A percentile compares a stretch with the other conserved stretches of the same genome.
phyloP scores from a whole-genome alignment of 2,113 vertebrate species.

The Ictalurus punctatus region DNA sequence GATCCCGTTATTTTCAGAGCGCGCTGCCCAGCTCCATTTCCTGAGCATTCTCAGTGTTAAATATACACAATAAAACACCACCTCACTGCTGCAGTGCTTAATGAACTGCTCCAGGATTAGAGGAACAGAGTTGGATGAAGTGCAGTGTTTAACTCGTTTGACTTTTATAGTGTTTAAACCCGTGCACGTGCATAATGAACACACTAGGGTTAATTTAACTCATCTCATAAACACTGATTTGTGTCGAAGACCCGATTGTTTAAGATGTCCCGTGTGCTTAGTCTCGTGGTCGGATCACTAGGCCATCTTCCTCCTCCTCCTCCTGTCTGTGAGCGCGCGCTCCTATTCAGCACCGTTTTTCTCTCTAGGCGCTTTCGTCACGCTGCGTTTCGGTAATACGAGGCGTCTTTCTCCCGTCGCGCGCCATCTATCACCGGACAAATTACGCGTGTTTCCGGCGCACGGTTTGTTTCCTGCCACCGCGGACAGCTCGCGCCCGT shows the following conservation, averaged over 20 bases:
- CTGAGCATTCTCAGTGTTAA: background rate
- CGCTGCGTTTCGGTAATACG: slow-evolving; percentile 54
- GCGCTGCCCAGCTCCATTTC: background rate
- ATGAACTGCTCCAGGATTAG: background rate
- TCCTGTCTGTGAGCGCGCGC: slow-evolving; percentile 27
- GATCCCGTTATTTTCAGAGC: background rate
- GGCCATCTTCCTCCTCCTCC: background rate
- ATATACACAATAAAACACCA: background rate
- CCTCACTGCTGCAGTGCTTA: background rate
- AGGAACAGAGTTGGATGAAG: background rate
- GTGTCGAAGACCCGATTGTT: background rate
- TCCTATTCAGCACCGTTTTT: background rate
- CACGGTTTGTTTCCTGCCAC: slow-evolving; percentile 7
- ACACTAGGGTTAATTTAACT: background rate
- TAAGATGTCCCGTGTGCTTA: background rate
- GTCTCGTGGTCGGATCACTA: background rate
- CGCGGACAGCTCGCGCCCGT: slow-evolving; percentile 1
- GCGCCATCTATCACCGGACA: slow-evolving; percentile 51
- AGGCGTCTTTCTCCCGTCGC: slow-evolving; percentile 45
- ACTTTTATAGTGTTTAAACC: background rate
- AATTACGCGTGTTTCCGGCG: slow-evolving; percentile 35
- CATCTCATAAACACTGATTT: background rate
- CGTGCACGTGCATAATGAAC: background rate
- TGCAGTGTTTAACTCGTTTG: background rate
- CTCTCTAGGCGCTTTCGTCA: slow-evolving; percentile 51